These are phyloP conservation scores for Galendromus occidentalis DNA, from an alignment of 1,140 invertebrate species.

Conservation along the genomic window DNA sequence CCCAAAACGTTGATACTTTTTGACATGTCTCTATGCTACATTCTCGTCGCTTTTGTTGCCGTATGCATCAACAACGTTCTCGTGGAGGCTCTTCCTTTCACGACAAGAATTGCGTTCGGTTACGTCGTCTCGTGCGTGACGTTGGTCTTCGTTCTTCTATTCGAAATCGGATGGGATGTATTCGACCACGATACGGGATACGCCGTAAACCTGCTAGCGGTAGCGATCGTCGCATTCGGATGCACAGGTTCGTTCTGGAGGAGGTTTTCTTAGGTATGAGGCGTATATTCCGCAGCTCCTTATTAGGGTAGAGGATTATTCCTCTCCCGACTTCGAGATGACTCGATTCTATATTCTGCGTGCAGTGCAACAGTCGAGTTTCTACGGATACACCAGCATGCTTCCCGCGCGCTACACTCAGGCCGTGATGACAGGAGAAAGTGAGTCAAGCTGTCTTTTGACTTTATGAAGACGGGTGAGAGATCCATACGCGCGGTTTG, in stretches of 20 bases:
- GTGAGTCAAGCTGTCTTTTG: no score
- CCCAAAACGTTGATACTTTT: conserved; percentile 63
- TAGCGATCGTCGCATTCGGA: conserved; percentile 62
- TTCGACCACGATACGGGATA: conserved; percentile 50
- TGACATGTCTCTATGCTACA: conserved; percentile 76
- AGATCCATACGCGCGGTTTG: no score
- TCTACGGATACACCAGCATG: conserved; percentile 81
- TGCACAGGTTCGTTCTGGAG: conserved; percentile 52
- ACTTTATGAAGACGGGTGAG: no score
- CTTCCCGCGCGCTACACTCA: conserved; percentile 68
- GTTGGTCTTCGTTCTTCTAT: conserved; percentile 55
- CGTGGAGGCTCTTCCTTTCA: conserved; percentile 56
- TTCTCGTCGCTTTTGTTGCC: conserved; percentile 59
- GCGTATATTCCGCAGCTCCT: no score
- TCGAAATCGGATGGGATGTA: conserved; percentile 60
- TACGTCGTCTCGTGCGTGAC: conserved; percentile 60
- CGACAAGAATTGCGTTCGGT: conserved; percentile 63
- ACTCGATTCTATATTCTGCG: conserved; percentile 19
- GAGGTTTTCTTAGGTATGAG: no score
- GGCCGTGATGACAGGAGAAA: conserved; percentile 81
- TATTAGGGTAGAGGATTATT: no score
- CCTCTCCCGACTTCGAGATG: background rate
- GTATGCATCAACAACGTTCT: conserved; percentile 65
- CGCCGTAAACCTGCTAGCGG: conserved; percentile 55
- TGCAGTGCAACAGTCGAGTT: conserved; percentile 70